Conservation (phyloP, 2,888 invertebrate species). For the Phengaris alcon region DNA sequence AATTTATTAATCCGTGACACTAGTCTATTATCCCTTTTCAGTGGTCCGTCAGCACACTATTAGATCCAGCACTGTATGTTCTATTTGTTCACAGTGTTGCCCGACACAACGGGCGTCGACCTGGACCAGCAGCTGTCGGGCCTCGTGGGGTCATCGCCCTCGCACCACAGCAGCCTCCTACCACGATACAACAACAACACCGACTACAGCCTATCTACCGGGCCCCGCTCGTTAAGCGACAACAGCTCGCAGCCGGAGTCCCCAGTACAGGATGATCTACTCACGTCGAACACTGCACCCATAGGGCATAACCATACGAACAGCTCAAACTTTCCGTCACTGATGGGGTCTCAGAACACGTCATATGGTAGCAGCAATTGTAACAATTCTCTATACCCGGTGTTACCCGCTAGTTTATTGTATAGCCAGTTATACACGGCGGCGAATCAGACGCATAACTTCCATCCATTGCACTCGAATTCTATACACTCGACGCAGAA, state of each 20-base stretch:
- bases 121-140: slow-evolving; percentile 86
- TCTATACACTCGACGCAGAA: slow-evolving; percentile 82
- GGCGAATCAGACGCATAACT: slow-evolving; percentile 86
- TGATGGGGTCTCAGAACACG: slow-evolving; percentile 81
- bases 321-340: slow-evolving; percentile 82
- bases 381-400: slow-evolving; percentile 87
- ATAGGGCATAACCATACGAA: slow-evolving; percentile 80
- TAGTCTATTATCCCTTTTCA: too few species aligned
- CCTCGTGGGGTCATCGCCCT: slow-evolving; percentile 78
- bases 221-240: slow-evolving; percentile 88
- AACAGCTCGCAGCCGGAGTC: slow-evolving; percentile 91
- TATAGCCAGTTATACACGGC: slow-evolving; percentile 92
- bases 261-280: slow-evolving; percentile 88
- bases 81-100: slow-evolving; percentile 80
- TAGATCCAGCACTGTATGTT: slow-evolving; percentile 21
- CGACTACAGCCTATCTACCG: slow-evolving; percentile 83
- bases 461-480: slow-evolving; percentile 83
- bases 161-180: slow-evolving; percentile 80
- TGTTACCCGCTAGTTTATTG: slow-evolving; percentile 88
- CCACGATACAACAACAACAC: slow-evolving; percentile 84
- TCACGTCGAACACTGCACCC: slow-evolving; percentile 82
- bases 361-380: slow-evolving; percentile 81
- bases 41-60: too few species aligned
- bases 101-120: slow-evolving; percentile 87
- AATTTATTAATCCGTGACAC: too few species aligned